Percentiles rank a stretch among this genome's conserved stretches.
phyloP scores from a whole-genome alignment of 2,113 vertebrate species.

The Urocynchramus pylzowi region DNA sequence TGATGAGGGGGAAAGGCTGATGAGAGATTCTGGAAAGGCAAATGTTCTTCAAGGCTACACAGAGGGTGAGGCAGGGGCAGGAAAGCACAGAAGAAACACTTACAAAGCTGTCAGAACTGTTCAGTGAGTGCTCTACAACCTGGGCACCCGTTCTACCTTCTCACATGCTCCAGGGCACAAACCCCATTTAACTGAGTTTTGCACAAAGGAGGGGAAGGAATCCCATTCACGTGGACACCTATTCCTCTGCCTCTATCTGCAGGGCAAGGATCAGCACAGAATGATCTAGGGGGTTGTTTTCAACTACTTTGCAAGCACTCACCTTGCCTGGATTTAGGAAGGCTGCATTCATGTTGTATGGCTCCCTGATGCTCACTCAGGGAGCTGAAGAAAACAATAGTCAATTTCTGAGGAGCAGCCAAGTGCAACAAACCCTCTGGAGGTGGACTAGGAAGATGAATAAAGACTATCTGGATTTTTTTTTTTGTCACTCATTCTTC shows the following conservation, averaged over 20 bases:
- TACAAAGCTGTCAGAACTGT: not conserved
- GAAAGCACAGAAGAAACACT: not conserved
- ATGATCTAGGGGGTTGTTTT: not conserved
- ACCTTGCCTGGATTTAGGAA: not conserved
- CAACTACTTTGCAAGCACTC: not conserved
- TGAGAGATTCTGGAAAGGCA: not conserved
- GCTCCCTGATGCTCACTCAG: not conserved
- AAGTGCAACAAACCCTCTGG: not conserved
- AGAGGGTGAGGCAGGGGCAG: not conserved
- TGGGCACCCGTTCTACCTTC: not conserved
- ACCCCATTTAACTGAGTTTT: not conserved
- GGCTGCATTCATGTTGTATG: not conserved
- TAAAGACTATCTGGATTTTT: not conserved
- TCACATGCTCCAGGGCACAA: not conserved
- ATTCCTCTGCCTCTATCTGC: not conserved
- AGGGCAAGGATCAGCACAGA: not conserved
- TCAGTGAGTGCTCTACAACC: not conserved
- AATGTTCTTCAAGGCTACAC: not conserved
- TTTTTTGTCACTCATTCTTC: conserved; percentile 2
- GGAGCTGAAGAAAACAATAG: not conserved
- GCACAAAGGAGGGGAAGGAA: not conserved
- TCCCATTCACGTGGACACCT: not conserved
- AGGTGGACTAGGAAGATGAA: not conserved
- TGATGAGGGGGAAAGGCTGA: not conserved
- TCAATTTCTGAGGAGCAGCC: not conserved